Evolutionary conservation across 2,113 vertebrate genomes (phyloP).

Genomic region (Promerops cafer): DNA sequence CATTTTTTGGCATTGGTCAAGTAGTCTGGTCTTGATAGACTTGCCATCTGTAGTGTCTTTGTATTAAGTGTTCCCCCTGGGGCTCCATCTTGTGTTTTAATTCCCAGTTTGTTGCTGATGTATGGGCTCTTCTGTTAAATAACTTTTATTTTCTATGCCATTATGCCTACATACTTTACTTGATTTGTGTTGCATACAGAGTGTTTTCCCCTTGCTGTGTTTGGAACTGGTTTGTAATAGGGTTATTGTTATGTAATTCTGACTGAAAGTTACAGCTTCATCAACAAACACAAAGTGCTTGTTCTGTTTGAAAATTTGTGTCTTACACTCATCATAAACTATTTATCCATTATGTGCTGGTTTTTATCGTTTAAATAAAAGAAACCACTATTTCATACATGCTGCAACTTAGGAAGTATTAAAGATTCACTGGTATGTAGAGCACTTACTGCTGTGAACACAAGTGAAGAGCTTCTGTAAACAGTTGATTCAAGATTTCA

Average conservation of each 20-base stretch:
- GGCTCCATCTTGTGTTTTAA: slow-evolving; percentile 45
- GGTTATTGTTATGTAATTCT: neutral
- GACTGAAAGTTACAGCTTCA: neutral
- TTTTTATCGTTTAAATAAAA: neutral
- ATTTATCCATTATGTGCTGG: neutral
- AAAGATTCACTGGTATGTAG: neutral
- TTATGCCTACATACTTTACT: slow-evolving; percentile 34
- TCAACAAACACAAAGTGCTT: neutral
- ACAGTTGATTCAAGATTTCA: slow-evolving; percentile 35
- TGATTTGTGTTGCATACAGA: slow-evolving; percentile 4
- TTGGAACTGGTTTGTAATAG: slow-evolving; percentile 6
- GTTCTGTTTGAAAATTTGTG: neutral
- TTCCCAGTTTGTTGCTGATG: slow-evolving; percentile 59
- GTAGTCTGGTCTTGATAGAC: slow-evolving; percentile 21
- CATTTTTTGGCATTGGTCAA: slow-evolving; percentile 35
- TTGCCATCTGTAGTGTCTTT: slow-evolving; percentile 48
- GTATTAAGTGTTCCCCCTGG: slow-evolving; percentile 33
- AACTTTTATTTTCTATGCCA: slow-evolving; percentile 39
- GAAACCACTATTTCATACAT: neutral
- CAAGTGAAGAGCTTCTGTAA: slow-evolving; percentile 55
- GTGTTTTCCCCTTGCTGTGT: neutral
- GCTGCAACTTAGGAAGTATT: neutral
- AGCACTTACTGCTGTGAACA: slow-evolving; percentile 46
- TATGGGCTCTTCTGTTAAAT: slow-evolving; percentile 59
- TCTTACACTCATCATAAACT: neutral